Percentiles rank a stretch among this genome's conserved stretches.
Evolutionary conservation across 2,888 invertebrate species (phyloP).

Genomic region (Allolobophora icterica): DNA sequence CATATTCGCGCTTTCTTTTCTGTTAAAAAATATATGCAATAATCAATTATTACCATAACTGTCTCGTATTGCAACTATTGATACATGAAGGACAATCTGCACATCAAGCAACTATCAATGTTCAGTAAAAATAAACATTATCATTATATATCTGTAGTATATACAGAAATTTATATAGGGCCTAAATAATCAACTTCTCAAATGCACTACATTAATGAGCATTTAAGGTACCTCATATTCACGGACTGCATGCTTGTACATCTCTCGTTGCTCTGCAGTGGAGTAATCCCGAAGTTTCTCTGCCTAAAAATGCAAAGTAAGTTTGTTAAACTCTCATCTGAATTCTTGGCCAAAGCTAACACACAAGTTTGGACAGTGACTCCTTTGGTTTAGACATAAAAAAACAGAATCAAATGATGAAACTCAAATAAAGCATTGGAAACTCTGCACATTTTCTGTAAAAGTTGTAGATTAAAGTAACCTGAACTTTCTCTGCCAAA

Average conservation of each 20-base stretch:
- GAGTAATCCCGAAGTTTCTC: background rate
- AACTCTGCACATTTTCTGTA: background rate
- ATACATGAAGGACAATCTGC: too few relatives aligned
- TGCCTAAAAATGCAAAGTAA: background rate
- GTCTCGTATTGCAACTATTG: too few relatives aligned
- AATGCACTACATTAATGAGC: background rate
- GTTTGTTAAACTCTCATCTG: background rate
- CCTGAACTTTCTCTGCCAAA: background rate
- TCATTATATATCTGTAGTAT: too few relatives aligned
- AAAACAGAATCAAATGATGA: background rate
- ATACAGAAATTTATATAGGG: background rate
- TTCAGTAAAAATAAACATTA: too few relatives aligned
- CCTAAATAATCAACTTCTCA: background rate
- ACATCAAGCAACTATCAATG: too few relatives aligned
- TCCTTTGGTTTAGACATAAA: background rate
- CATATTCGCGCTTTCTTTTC: background rate
- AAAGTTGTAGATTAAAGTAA: too few relatives aligned
- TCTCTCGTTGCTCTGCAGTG: background rate
- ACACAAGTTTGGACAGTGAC: background rate
- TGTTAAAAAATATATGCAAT: background rate
- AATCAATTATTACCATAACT: background rate
- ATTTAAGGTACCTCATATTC: background rate
- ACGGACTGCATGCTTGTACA: background rate
- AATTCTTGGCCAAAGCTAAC: background rate
- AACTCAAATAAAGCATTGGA: background rate